Evolutionary conservation across 1,140 invertebrate genomes (phyloP), one percentile per base, ranked within the genome.

Genomic region (Mycetomoellerius zeteki): DNA sequence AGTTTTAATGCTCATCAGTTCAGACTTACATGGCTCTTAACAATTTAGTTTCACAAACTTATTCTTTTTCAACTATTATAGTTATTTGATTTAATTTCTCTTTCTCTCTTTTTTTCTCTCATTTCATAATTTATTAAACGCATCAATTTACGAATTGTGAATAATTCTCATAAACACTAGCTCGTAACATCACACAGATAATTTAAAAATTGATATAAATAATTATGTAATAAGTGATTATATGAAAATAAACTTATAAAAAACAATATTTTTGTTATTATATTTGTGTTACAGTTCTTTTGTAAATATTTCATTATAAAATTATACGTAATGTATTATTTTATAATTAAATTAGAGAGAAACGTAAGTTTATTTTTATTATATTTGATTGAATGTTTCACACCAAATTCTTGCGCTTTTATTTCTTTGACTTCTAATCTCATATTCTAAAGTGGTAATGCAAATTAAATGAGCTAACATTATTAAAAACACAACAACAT

Each of bases 11-110:
- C n/a, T 72, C 10, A 58, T 82, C 67, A 4, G 37, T 12, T 58
- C 37, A 3, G 2, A 82, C 30, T 65, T 64, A 33, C 19, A 37
- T 47, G 52, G n/a, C n/a, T 58, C 8, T 67, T 50, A 12, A 37
- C n/a, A 69, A 71, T 71, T 81, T 71, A 56, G 2, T 24, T 37
- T 80, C 2, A 2, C 14, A 3, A 69, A 67, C 62, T 71, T 71
- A 73, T 12, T 30, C 0, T 5, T 47, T 33, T 16, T 60, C 3
- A 14, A 14, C 10, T 27, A 3, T 37, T 21, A 37, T n/a, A n/a
- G n/a, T 8, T 10, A 2, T 60, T 14, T 7, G 8, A 82, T 30
- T 73, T 12, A 56, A 81, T 60, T 21, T 37, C 8, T 47, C 10
- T 19, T 16, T 33, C n/a, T 37, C n/a, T 52, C 2, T 24, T 47